Conservation (phyloP, 37 sponge, comb jelly and placozoan species). For the Sycon ciliatum region DNA sequence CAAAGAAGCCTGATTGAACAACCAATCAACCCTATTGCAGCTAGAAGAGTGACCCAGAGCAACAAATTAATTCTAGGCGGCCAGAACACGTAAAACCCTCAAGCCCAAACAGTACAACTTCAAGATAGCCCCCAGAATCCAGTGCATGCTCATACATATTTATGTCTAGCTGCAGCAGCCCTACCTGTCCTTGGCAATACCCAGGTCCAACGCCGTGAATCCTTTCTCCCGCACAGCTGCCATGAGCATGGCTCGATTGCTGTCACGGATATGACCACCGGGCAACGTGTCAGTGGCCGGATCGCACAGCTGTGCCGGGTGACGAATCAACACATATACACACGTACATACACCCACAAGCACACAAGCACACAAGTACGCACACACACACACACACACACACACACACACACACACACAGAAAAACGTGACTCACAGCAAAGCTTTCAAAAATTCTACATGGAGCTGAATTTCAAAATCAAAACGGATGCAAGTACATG, state of each 20-base stretch:
- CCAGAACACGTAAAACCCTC: too few relatives aligned
- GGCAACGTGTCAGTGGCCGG: constrained; percentile 41
- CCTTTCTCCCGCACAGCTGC: constrained; percentile 47
- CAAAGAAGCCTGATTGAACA: too few relatives aligned
- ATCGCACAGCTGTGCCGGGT: neutral
- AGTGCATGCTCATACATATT: neutral
- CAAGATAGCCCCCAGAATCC: too few relatives aligned
- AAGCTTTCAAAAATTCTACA: neutral
- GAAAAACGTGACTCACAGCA: neutral
- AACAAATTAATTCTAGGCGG: too few relatives aligned
- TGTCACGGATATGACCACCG: constrained; percentile 69
- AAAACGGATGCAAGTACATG: too few relatives aligned
- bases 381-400: neutral
- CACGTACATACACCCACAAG: too few relatives aligned
- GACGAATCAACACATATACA: neutral
- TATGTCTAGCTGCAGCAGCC: neutral
- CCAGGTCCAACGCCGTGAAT: constrained; percentile 43
- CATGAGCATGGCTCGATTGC: constrained; percentile 62
- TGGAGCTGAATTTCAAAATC: too few relatives aligned
- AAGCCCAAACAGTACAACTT: too few relatives aligned
- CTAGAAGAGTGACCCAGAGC: too few relatives aligned
- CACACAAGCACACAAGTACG: too few relatives aligned
- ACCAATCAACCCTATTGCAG: too few relatives aligned
- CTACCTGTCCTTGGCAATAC: constrained; percentile 66
- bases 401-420: neutral